Evolutionary conservation across 2,888 invertebrate species (phyloP).

Genomic region (Digitonthophagus gazella): DNA sequence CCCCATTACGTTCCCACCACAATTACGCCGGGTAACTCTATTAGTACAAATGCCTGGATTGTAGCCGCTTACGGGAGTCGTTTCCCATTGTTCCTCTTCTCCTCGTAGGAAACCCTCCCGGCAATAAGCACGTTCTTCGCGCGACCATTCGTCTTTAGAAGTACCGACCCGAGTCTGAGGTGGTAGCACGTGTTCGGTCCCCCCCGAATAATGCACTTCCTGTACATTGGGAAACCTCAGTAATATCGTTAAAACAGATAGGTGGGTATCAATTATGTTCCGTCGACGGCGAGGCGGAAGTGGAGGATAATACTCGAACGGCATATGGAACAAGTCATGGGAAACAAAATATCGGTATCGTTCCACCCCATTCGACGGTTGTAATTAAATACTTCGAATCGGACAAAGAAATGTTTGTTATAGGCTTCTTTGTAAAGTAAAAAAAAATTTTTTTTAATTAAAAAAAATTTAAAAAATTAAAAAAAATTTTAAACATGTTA

Average conservation of each 20-base stretch:
- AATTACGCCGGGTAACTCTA: not conserved
- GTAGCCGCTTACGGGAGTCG: not conserved
- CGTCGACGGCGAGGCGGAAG: slow-evolving; percentile 24
- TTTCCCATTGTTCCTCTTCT: not conserved
- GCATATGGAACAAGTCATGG: slow-evolving; percentile 12
- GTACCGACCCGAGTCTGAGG: not conserved
- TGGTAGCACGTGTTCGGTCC: not conserved
- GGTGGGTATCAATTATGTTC: slow-evolving; percentile 39
- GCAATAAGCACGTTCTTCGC: not conserved
- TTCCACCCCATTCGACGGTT: not conserved
- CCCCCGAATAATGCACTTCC: slow-evolving; percentile 37
- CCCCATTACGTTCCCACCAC: not conserved
- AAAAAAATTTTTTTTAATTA: too few relatives aligned
- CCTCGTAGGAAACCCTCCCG: not conserved
- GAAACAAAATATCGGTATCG: slow-evolving; percentile 12
- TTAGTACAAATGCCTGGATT: not conserved
- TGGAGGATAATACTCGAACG: slow-evolving; percentile 25
- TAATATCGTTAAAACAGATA: slow-evolving; percentile 39
- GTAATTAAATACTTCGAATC: slow-evolving; percentile 15
- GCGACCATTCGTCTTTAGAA: not conserved
- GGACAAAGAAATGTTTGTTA: too few relatives aligned
- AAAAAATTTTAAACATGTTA: not conserved
- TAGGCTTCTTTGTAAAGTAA: too few relatives aligned
- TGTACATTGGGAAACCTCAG: slow-evolving; percentile 40
- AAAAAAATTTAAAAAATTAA: too few relatives aligned